These are phyloP conservation scores for Fabriciana adippe DNA, from an alignment of 2,888 invertebrate species.

Conservation along the genomic window DNA sequence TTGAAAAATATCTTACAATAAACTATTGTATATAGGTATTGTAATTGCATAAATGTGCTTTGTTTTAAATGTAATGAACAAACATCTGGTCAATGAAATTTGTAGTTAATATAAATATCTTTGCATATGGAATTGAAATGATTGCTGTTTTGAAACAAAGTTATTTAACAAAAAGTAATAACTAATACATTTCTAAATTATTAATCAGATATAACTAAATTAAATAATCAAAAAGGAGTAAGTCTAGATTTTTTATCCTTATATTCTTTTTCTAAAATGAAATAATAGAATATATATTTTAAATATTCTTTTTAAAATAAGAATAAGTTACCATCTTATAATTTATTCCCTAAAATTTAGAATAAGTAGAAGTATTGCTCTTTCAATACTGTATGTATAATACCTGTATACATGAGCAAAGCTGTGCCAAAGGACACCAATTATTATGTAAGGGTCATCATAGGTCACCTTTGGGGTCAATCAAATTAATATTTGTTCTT, in stretches of 20 bases:
- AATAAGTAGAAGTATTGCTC: background rate
- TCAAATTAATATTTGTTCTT: slow-evolving; percentile 4
- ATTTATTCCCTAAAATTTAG: no score
- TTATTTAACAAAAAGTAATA: background rate
- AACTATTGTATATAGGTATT: no score
- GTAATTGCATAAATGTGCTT: background rate
- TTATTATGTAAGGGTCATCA: slow-evolving; percentile 13
- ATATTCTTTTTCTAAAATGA: no score
- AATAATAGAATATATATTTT: no score
- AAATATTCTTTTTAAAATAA: no score
- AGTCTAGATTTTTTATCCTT: no score
- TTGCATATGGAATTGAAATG: background rate
- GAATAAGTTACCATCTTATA: no score
- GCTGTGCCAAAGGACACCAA: slow-evolving; percentile 14
- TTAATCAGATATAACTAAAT: no score
- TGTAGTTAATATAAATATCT: background rate
- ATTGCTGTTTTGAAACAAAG: background rate
- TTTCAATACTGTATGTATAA: background rate
- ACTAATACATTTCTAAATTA: no score
- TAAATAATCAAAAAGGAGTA: no score
- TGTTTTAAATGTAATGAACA: background rate
- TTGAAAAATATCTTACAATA: no score
- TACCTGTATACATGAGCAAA: background rate
- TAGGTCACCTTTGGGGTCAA: slow-evolving; percentile 4
- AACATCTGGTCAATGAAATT: background rate